Evolutionary conservation across 2,797 vertebrate genomes (phyloP).

Genomic region (Coendou prehensilis): DNA sequence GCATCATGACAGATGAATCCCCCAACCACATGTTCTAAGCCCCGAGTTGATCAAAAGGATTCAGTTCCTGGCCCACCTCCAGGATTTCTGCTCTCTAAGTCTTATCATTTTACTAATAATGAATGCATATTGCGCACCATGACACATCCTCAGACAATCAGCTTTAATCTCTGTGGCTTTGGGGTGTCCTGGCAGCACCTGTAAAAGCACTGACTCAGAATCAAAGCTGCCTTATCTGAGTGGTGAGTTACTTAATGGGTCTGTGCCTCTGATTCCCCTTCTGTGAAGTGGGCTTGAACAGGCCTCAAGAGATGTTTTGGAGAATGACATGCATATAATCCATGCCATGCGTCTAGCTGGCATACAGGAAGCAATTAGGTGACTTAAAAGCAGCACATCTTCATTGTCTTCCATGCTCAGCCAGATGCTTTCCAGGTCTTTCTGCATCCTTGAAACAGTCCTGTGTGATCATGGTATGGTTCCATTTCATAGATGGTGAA

Average conservation of each 20-base stretch:
- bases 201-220: background rate
- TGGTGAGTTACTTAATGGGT: background rate
- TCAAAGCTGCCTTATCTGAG: background rate
- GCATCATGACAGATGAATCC: background rate
- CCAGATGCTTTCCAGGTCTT: accelerated
- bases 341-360: no score
- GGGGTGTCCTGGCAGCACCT: background rate
- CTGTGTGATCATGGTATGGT: background rate
- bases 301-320: background rate
- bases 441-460: background rate
- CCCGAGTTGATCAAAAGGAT: background rate
- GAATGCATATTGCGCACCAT: accelerated
- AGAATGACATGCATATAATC: background rate
- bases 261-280: background rate
- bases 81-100: background rate
- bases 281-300: background rate
- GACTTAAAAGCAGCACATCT: background rate
- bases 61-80: background rate
- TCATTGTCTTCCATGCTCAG: background rate
- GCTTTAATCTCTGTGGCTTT: background rate
- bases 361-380: background rate
- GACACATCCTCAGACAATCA: background rate
- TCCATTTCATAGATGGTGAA: background rate
- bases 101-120: background rate
- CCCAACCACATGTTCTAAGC: background rate